Evolutionary conservation across 2,888 invertebrate genomes (phyloP).

Genomic region (Eupithecia exiguata): DNA sequence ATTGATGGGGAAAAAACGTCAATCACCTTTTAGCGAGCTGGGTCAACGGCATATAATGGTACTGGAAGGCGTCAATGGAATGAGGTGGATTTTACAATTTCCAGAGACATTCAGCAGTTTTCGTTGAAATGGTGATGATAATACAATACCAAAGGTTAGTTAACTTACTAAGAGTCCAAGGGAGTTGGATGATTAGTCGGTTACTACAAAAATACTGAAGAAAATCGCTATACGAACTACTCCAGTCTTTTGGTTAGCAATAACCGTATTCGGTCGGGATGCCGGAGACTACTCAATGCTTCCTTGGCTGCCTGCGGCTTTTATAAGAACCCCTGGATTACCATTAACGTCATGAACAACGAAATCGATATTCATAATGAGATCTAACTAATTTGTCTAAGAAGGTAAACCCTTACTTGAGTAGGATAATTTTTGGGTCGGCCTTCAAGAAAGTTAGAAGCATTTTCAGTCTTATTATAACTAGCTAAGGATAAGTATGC

Average conservation of each 20-base stretch:
- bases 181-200: conserved; percentile 70
- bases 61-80: background rate
- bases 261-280: conserved; percentile 75
- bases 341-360: conserved; percentile 60
- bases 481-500: background rate
- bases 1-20: background rate
- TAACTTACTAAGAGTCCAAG: conserved; percentile 61
- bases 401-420: conserved; percentile 59
- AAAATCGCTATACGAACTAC: conserved; percentile 83
- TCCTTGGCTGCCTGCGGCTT: conserved; percentile 54
- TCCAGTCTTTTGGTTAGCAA: conserved; percentile 71
- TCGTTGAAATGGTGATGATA: background rate
- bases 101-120: background rate
- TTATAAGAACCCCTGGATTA: conserved; percentile 74
- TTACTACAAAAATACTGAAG: conserved; percentile 82
- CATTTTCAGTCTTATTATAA: background rate
- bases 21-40: background rate
- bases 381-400: conserved; percentile 69
- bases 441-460: conserved; percentile 12
- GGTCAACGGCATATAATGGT: background rate
- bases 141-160: background rate
- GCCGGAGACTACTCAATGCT: conserved; percentile 77
- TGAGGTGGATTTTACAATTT: background rate
- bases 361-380: conserved; percentile 81
- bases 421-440: conserved; percentile 17